Evolutionary conservation across 64 coral and sea anemone genomes (phyloP), one percentile per base, ranked within the genome.

Genomic region (Dendronephthya gigantea): DNA sequence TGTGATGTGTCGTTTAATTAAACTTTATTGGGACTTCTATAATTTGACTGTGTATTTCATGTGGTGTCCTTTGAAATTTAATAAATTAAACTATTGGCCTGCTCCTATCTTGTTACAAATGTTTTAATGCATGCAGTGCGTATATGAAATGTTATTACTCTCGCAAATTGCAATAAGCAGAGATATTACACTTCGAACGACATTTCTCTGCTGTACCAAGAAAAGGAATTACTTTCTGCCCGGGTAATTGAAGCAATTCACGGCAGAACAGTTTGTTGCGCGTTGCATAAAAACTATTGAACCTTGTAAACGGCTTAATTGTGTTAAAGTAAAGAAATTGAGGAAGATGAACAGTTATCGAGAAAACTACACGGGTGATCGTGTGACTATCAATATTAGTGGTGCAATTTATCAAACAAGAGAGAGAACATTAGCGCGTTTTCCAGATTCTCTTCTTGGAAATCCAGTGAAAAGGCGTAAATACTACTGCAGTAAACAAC

Each of bases 321-420:
- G 22, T 4, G 22, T 17, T 11, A 45, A 45, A 11, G 11, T 6
- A 45, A 11, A 11, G 41, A 45, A 45, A 66, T 66, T 30, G 22
- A 7, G 58, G 22, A n/a, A 22, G 58, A 49, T 84, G 25, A 83
- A 45, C 41, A 74, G 52, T 22, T 62, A n/a, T 68, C 86, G 30
- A 88, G 2, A 88, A 10, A 49, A 89, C 10, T 43, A 74, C 65
- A 40, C 38, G 16, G 81, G 31, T 56, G 94, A 98, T 4, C 83
- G 94, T 25, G 84, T 98, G 32, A 70, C 89, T 23, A 93, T 96
- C 38, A 96, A 96, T 23, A 88, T 96, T 1, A 92, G 94, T 39
- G 94, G 94, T 52, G 88, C 91, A 34, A 75, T 96, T 10, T 96
- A 90, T 69, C 91, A 96, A 83, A 83, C 90, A 17, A 82, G 75